Base-by-base conservation (phyloP, 2,888 invertebrate species). In the Sinopyrophorus schimmeli region DNA sequence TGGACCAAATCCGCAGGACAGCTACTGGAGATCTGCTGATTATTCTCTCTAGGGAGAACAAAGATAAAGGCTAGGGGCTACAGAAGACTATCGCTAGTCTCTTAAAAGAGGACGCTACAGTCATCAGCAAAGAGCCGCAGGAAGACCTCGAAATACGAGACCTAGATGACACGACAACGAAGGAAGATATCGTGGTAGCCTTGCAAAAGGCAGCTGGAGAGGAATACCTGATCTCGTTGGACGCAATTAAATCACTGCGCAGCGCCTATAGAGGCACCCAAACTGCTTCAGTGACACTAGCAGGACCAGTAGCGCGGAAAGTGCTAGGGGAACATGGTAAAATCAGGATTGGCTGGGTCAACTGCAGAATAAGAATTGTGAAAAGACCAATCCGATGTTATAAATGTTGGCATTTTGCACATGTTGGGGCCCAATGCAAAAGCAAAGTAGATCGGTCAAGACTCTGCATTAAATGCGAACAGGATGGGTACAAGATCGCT, bases 11-110 rank as follows among this genome's bases (percentile, higher is more conserved):
- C 9, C 24, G 24, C 10, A 24, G n/a, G 24, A 24, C 24, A n/a
- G 10, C 24, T n/a, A 24, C 24, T 3, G 7, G 24, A n/a, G 24
- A 24, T n/a, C n/a, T 24, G 24, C 24, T 24, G 24, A 24, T 24
- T 4, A 24, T 24, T 10, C 24, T 24, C 24, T 9, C 3, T 3
- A 6, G 10, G 24, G 24, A 24, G 24, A 24, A 24, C n/a, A 5
- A n/a, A 24, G 24, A 24, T 24, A n/a, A 24, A 24, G n/a, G 24
- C 24, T 10, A 3, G 3, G n/a, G 24, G 3, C 24, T 24, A 10
- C n/a, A 24, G 24, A 6, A 24, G 3, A 10, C 24, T n/a, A 6
- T 24, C n/a, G n/a, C 3, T 10, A 24, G 10, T 9, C 24, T 24
- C 24, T 3, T 24, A n/a, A 10, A 10, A 10, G 10, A 24, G n/a